A percentile compares a stretch with the other conserved stretches of the same genome.
These are phyloP conservation scores for Acropora yongei DNA, from an alignment of 64 coral and sea anemone species.

Conservation along the genomic window DNA sequence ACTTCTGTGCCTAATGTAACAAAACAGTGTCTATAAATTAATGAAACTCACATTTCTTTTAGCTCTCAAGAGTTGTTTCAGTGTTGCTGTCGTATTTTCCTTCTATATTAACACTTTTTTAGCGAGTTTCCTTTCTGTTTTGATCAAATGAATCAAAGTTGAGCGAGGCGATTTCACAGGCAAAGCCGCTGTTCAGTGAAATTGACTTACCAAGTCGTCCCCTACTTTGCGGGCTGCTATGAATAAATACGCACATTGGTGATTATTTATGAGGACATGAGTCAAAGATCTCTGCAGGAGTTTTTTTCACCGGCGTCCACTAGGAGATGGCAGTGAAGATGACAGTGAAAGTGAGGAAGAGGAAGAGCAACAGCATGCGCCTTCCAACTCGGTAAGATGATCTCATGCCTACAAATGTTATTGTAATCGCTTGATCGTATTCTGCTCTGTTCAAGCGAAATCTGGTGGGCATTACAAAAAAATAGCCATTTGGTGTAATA, in stretches of 20 bases:
- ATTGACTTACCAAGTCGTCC: too few relatives aligned
- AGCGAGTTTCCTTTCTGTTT: too few relatives aligned
- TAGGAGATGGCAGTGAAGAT: constrained; percentile 2
- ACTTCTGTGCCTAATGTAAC: not conserved
- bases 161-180: too few relatives aligned
- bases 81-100: too few relatives aligned
- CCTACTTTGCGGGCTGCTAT: not conserved
- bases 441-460: constrained; percentile 6
- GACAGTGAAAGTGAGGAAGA: constrained; percentile 6
- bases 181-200: too few relatives aligned
- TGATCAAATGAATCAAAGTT: too few relatives aligned
- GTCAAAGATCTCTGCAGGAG: not conserved
- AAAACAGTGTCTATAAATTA: too few relatives aligned
- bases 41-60: too few relatives aligned
- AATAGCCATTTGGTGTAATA: constrained; percentile 14
- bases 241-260: not conserved
- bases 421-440: not conserved
- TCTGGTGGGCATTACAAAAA: not conserved
- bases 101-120: too few relatives aligned
- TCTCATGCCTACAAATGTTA: not conserved
- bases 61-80: too few relatives aligned
- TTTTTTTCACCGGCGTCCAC: not conserved
- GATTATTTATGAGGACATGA: constrained; percentile 1
- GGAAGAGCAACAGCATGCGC: constrained; percentile 1
- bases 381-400: constrained; percentile 2